Base-by-base conservation (phyloP, 2,888 invertebrate genomes). In the Habroteleia sp. region DNA sequence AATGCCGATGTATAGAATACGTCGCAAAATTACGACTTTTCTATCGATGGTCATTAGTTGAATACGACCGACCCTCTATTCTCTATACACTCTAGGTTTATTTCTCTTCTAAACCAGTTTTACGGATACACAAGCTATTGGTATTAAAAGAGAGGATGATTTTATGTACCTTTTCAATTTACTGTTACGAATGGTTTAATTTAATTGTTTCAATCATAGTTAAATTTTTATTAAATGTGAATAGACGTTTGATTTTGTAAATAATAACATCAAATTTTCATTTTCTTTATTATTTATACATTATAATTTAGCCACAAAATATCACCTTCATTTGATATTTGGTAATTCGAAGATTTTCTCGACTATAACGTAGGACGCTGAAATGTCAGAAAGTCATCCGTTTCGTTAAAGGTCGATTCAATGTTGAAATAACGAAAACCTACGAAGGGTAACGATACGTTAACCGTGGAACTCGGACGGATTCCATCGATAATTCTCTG, bases 61-160 rank as follows among this genome's bases (percentile, higher is more conserved):
- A 80, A 80, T 81, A 78, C 82, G 82, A 85, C 84, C 80, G 81
- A 81, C 78, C 79, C 78, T 66, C n/a, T n/a, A n/a, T n/a, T n/a
- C n/a, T n/a, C n/a, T n/a, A n/a, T n/a, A n/a, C n/a, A n/a, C n/a
- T n/a, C n/a, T n/a, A n/a, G n/a, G n/a, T n/a, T n/a, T n/a, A n/a
- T n/a, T n/a, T n/a, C n/a, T n/a, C n/a, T n/a, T n/a, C n/a, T n/a
- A n/a, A n/a, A n/a, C n/a, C n/a, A n/a, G n/a, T n/a, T n/a, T n/a
- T n/a, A n/a, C n/a, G n/a, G n/a, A n/a, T n/a, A n/a, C n/a, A n/a
- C n/a, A n/a, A n/a, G n/a, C n/a, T n/a, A n/a, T n/a, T n/a, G n/a
- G n/a, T n/a, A n/a, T n/a, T n/a, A n/a, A n/a, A n/a, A n/a, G n/a
- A n/a, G n/a, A n/a, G n/a, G n/a, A n/a, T n/a, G n/a, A n/a, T n/a